Percentiles rank a stretch among this genome's conserved stretches.
Evolutionary conservation across 2,113 vertebrate species (phyloP).

Genomic region (Lates calcarifer): DNA sequence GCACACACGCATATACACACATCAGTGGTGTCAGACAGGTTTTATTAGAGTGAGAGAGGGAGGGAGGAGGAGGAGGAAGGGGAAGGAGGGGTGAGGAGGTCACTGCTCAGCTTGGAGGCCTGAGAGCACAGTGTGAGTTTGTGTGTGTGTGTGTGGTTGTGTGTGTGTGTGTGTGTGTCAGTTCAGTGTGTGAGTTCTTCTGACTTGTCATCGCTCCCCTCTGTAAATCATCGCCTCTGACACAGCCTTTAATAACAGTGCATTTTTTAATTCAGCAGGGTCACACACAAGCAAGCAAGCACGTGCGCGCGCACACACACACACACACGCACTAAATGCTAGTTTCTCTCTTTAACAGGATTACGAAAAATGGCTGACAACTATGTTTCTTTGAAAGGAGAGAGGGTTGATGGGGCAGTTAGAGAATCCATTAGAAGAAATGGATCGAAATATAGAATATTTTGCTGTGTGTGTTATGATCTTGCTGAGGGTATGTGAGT

Average conservation of each 20-base stretch:
- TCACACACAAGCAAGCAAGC: constrained; percentile 49
- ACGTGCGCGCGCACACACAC: constrained; percentile 47
- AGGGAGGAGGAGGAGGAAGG: constrained; percentile 76
- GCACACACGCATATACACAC: constrained; percentile 65
- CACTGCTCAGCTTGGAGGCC: constrained; percentile 86
- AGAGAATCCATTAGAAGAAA: constrained; percentile 60
- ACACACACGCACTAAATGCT: constrained; percentile 23
- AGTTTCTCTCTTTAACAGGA: constrained; percentile 56
- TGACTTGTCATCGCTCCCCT: constrained; percentile 85
- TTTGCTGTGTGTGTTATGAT: constrained; percentile 38
- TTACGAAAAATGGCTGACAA: constrained; percentile 72
- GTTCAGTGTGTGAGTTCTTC: constrained; percentile 83
- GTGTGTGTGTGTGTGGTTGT: constrained; percentile 72
- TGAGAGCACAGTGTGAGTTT: constrained; percentile 78
- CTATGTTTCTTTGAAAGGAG: constrained; percentile 47
- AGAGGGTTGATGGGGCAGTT: constrained; percentile 20
- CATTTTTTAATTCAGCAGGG: constrained; percentile 86
- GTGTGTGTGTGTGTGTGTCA: constrained; percentile 63
- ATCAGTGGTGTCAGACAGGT: constrained; percentile 84
- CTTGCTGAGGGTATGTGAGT: constrained; percentile 4
- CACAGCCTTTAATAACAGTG: constrained; percentile 87
- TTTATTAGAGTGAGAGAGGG: constrained; percentile 84
- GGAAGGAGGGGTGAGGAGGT: constrained; percentile 86
- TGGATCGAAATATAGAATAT: constrained; percentile 40
- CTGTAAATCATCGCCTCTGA: constrained; percentile 89